phyloP scores from a whole-genome alignment of 2,888 invertebrate species.

The Stenurella melanura region DNA sequence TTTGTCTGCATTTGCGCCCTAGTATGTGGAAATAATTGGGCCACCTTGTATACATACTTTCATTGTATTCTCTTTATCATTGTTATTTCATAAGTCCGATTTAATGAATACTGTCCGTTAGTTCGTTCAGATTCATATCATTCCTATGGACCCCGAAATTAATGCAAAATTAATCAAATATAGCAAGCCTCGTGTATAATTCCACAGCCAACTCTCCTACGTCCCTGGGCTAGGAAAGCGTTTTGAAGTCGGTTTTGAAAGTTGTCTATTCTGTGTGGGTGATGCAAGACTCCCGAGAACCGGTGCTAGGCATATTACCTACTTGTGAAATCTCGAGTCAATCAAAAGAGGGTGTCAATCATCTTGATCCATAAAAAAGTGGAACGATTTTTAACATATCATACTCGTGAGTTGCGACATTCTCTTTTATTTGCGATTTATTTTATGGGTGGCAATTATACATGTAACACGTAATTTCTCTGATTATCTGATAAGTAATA shows the following conservation, averaged over 20 bases:
- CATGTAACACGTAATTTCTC: neutral
- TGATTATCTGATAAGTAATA: neutral
- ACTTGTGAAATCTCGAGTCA: slow-evolving; percentile 14
- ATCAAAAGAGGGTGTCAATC: slow-evolving; percentile 6
- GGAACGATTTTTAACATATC: neutral
- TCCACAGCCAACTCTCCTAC: neutral
- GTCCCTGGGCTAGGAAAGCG: slow-evolving; percentile 25
- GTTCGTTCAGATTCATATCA: neutral
- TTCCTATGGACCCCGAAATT: neutral
- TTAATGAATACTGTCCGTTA: no score
- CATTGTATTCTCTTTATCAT: no score
- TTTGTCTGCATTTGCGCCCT: no score
- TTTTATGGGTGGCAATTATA: neutral
- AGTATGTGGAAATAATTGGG: no score
- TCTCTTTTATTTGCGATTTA: neutral
- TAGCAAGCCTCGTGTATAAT: neutral
- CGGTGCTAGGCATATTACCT: slow-evolving; percentile 5
- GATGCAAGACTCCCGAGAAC: slow-evolving; percentile 39
- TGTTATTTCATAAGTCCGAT: no score
- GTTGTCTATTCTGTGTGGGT: slow-evolving; percentile 42
- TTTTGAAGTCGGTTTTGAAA: slow-evolving; percentile 39
- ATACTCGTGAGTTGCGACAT: neutral
- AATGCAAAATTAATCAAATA: neutral
- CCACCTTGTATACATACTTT: no score
- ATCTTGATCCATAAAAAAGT: neutral